Conservation (phyloP, 2,113 vertebrate genomes). For the Tachuris rubrigastra region DNA sequence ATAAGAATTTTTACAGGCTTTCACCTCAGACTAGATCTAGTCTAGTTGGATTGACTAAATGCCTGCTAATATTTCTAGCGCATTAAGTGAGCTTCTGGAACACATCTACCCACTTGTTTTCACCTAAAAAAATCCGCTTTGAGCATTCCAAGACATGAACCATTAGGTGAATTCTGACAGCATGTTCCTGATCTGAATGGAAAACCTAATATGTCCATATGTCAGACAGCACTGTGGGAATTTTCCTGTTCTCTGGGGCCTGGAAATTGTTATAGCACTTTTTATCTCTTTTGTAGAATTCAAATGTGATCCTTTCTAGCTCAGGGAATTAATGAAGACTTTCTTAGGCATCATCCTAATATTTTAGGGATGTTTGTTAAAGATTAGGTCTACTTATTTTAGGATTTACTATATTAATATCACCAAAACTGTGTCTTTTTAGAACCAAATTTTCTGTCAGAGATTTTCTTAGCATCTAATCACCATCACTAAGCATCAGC, state of each 20-base stretch:
- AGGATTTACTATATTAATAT: neutral
- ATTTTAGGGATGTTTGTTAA: neutral
- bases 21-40: neutral
- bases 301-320: neutral
- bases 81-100: neutral
- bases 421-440: neutral
- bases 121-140: neutral
- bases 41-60: neutral
- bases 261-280: neutral
- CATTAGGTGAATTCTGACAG: neutral
- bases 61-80: neutral
- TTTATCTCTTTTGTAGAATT: neutral
- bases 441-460: neutral
- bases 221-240: neutral
- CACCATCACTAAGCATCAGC: neutral
- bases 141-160: neutral
- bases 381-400: neutral
- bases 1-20: neutral
- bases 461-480: conserved; percentile 1
- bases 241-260: neutral
- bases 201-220: neutral
- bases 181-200: neutral
- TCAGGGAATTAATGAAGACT: neutral
- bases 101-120: neutral
- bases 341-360: neutral